These are phyloP conservation scores for Enteromius unitaeniatus DNA, from an alignment of 2,797 vertebrate genomes.

Conservation along the genomic window DNA sequence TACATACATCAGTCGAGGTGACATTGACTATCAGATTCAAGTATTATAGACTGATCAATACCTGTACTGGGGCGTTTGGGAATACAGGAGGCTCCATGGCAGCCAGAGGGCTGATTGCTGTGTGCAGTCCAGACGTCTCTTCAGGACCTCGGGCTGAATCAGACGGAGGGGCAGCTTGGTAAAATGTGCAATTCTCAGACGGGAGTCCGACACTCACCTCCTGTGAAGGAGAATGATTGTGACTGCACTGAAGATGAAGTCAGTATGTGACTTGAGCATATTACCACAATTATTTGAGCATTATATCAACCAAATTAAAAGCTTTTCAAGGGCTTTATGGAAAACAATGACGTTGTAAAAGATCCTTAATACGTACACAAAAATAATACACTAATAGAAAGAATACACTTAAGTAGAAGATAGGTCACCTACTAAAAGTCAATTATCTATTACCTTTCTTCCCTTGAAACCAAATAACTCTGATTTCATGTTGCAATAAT, in stretches of 20 bases:
- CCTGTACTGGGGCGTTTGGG: conserved; percentile 34
- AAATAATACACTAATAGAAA: too few species aligned
- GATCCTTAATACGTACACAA: too few species aligned
- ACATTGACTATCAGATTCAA: background rate
- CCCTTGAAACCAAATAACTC: too few species aligned
- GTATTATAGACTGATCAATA: background rate
- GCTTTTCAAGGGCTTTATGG: too few species aligned
- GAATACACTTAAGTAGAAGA: too few species aligned
- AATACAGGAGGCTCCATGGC: conserved; percentile 52
- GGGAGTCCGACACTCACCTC: background rate
- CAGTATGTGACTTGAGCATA: too few species aligned
- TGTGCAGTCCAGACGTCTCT: background rate
- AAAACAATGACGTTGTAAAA: too few species aligned
- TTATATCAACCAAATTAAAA: too few species aligned
- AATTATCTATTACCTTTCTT: too few species aligned
- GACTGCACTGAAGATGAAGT: background rate
- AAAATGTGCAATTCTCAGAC: background rate
- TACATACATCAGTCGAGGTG: background rate
- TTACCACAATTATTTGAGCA: too few species aligned
- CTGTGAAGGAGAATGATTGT: background rate
- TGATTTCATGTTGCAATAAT: too few species aligned
- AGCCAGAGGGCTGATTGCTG: conserved; percentile 35
- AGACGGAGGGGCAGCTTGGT: background rate
- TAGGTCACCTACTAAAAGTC: too few species aligned
- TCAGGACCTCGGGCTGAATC: conserved; percentile 9